Conservation (phyloP, 1,140 invertebrate genomes). For the Physella acuta region DNA sequence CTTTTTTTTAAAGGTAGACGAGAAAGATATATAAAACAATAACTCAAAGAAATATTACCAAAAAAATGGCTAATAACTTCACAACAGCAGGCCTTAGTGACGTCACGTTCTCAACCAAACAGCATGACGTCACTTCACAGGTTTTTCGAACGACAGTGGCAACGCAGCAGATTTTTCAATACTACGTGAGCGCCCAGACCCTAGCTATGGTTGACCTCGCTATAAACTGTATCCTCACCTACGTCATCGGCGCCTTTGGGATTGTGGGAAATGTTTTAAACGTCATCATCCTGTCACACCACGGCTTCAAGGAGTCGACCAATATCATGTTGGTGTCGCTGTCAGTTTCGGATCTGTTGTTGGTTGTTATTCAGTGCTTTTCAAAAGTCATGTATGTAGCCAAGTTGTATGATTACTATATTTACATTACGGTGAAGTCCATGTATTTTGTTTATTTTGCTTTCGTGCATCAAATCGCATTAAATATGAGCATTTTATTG, state of each 20-base stretch:
- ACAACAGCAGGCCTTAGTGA: no score
- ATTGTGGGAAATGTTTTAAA: slow-evolving; percentile 3
- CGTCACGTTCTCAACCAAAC: no score
- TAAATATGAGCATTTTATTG: neutral
- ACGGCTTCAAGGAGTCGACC: no score
- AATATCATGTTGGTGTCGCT: neutral
- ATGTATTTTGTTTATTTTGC: neutral
- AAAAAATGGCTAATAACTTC: no score
- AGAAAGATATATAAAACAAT: no score
- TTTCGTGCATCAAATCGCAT: neutral
- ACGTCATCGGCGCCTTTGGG: slow-evolving; percentile 6
- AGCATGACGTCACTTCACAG: no score
- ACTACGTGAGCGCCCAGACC: no score
- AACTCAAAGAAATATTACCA: no score
- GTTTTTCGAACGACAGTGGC: no score
- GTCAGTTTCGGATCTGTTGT: slow-evolving; percentile 7
- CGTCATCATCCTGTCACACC: neutral
- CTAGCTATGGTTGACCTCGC: no score
- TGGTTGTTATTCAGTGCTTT: neutral
- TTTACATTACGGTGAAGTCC: neutral
- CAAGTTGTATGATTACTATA: neutral
- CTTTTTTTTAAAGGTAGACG: no score
- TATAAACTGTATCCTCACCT: neutral
- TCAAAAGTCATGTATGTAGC: neutral
- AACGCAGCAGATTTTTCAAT: no score